These are phyloP conservation scores for Morpho deidamia DNA, from an alignment of 2,888 invertebrate species.

Conservation along the genomic window DNA sequence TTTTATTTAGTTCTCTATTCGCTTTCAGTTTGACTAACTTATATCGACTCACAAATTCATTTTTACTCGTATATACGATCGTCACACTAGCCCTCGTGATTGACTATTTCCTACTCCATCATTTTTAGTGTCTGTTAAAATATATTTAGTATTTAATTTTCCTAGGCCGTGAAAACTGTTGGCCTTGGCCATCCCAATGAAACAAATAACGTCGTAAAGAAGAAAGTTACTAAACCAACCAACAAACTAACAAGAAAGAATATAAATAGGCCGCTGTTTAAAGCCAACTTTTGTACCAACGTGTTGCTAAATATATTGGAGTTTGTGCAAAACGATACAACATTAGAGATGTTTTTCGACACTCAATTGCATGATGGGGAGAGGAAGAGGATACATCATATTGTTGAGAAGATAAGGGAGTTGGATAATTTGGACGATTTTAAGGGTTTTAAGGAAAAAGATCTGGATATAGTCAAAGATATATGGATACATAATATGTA, in stretches of 20 bases:
- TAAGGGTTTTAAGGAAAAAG: slow-evolving; percentile 25
- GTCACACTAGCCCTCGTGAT: no score
- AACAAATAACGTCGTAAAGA: background rate
- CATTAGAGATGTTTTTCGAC: slow-evolving; percentile 43
- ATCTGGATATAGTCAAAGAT: slow-evolving; percentile 26
- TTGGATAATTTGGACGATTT: slow-evolving; percentile 13
- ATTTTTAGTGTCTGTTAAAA: no score
- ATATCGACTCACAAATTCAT: no score
- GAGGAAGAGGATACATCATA: slow-evolving; percentile 33
- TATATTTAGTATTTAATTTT: background rate
- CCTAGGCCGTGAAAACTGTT: slow-evolving; percentile 28
- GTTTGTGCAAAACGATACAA: slow-evolving; percentile 45
- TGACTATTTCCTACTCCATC: no score
- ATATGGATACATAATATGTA: slow-evolving; percentile 38
- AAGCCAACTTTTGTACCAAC: slow-evolving; percentile 34
- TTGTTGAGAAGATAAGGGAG: slow-evolving; percentile 31
- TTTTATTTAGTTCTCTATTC: no score
- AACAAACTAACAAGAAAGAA: background rate
- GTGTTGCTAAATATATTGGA: slow-evolving; percentile 37
- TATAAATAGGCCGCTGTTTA: slow-evolving; percentile 1
- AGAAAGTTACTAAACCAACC: background rate
- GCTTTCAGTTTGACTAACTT: no score
- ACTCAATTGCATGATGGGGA: slow-evolving; percentile 30
- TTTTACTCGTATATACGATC: no score
- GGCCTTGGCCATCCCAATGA: slow-evolving; percentile 32